Evolutionary conservation across 2,113 vertebrate species (phyloP), one percentile per base, ranked within the genome.

Genomic region (Oreochromis tanganicae): DNA sequence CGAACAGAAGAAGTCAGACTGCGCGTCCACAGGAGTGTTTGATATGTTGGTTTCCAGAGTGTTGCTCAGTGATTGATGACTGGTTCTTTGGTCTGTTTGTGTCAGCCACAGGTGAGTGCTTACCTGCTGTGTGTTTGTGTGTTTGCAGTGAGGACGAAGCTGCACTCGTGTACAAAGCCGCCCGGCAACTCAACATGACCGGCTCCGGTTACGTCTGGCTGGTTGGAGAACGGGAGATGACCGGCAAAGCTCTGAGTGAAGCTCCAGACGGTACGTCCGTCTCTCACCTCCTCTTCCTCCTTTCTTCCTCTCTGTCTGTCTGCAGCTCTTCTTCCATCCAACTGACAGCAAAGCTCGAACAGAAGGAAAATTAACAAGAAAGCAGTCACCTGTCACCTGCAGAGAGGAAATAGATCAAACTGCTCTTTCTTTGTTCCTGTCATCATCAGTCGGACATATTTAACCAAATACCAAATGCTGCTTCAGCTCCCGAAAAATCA

Each of bases 201-300:
- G 98, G 98, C 46, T 97, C 98, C 0, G 98, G 98, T 80, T 99
- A 99, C 89, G 98, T 99, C 82, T 99, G 98, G 98, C 96, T 99
- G 95, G 98, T 99, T 14, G 98, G 98, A 12, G 98, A 99, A 89
- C 96, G 98, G 82, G 98, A 99, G 96, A 98, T 99, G 94, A 98
- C 97, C 0, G 98, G 98, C 87, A 99, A 97, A 81, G 98, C 98
- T 78, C 96, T 99, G 94, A 97, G 96, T 85, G 98, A 99, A 63
- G 98, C 98, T 66, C 98, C 98, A 4, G 98, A 99, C 43, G 98
- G 98, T 99, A 98, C 80, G 93, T 86, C 46, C 32, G 2, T 13
- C 27, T 38, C 34, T 11, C 48, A 19, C 50, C 61, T 71, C 79
- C 43, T 36, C 61, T 24, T 12, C 41, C 59, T 54, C 41, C 10